Evolutionary conservation across 2,797 vertebrate genomes (phyloP).

Genomic region (Muscicapa comitata): DNA sequence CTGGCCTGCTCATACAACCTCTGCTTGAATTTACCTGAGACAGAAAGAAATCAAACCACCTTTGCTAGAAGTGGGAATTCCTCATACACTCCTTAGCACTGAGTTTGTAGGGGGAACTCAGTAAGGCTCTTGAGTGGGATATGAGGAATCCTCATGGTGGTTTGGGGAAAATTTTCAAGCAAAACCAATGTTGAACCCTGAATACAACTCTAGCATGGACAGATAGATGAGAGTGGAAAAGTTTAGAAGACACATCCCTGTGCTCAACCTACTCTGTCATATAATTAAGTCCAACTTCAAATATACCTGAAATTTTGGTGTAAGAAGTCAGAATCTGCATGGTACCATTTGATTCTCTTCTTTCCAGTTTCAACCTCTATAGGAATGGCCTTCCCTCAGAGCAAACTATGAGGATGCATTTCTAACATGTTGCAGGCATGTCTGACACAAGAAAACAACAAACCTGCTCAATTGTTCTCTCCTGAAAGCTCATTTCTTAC

Average conservation of each 20-base stretch:
- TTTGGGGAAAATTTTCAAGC: background rate
- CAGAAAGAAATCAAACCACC: background rate
- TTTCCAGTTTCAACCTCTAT: background rate
- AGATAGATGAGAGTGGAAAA: background rate
- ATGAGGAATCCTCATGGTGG: background rate
- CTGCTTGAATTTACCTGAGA: background rate
- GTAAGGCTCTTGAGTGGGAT: background rate
- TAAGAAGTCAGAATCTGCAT: background rate
- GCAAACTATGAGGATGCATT: background rate
- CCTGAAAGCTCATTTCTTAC: background rate
- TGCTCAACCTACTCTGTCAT: background rate
- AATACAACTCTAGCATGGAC: background rate
- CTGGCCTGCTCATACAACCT: background rate
- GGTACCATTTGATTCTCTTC: background rate
- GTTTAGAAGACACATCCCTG: background rate
- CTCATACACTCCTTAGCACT: background rate
- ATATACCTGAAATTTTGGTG: background rate
- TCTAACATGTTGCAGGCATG: background rate
- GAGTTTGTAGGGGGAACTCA: background rate
- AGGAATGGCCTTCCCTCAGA: background rate
- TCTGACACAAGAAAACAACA: background rate
- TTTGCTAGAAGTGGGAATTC: background rate
- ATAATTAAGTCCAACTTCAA: background rate
- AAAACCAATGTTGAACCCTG: background rate
- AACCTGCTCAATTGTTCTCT: background rate